Percentiles rank a stretch among this genome's conserved stretches.
Conservation (phyloP, 2,113 vertebrate species). For the Apus apus region DNA sequence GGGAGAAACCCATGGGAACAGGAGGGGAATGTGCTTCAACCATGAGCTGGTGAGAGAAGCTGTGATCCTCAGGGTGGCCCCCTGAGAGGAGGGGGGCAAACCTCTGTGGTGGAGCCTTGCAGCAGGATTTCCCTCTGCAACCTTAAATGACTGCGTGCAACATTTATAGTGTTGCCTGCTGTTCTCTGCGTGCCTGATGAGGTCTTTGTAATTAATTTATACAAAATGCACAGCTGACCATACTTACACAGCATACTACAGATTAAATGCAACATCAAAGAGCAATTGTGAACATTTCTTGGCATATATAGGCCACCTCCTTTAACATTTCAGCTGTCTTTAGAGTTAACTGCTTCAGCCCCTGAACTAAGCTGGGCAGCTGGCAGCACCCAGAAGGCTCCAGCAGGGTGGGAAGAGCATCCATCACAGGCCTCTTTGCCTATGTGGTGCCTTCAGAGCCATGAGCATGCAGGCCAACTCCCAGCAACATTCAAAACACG, state of each 20-base stretch:
- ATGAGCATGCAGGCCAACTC: accelerated
- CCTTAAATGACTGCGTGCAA: background rate
- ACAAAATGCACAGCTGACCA: background rate
- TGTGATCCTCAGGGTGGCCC: background rate
- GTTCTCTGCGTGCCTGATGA: background rate
- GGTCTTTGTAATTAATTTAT: conserved; percentile 24
- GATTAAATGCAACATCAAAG: conserved; percentile 54
- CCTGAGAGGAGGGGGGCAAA: background rate
- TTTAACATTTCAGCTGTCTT: conserved; percentile 22
- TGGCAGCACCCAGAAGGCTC: background rate
- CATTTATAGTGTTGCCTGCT: background rate
- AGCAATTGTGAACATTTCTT: conserved; percentile 5
- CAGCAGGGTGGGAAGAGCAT: background rate
- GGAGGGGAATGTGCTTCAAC: background rate
- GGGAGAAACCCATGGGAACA: accelerated
- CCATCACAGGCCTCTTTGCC: background rate
- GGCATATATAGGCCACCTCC: conserved; percentile 63
- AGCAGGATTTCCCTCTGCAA: background rate
- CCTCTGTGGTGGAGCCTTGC: accelerated
- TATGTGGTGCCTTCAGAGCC: accelerated
- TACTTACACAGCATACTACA: background rate
- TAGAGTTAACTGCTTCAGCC: conserved; percentile 15
- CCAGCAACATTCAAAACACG: background rate
- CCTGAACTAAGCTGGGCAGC: background rate
- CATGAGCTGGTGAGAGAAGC: background rate